These are phyloP conservation scores for Oxyteleia sp. DNA, from an alignment of 2,888 invertebrate genomes.

Conservation along the genomic window DNA sequence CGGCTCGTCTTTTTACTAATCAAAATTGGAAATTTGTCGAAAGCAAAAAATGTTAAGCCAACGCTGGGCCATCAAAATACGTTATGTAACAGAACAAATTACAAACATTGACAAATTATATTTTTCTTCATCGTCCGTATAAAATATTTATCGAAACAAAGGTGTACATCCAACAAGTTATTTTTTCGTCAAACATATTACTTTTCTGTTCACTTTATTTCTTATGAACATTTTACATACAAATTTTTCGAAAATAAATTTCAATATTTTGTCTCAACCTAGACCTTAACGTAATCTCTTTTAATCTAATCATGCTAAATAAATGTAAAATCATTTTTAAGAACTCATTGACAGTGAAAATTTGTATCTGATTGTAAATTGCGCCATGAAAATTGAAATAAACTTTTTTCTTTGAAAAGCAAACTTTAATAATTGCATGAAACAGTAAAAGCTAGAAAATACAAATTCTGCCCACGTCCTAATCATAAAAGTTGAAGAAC, in stretches of 20 bases:
- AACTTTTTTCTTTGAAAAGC: neutral
- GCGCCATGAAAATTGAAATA: neutral
- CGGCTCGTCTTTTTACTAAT: conserved; percentile 70
- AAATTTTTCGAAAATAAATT: no score
- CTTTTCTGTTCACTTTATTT: no score
- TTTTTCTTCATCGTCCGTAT: conserved; percentile 13
- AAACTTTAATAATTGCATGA: conserved; percentile 5
- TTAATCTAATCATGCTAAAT: no score
- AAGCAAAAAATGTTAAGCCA: conserved; percentile 60
- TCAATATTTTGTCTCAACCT: no score
- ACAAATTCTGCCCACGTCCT: conserved; percentile 9
- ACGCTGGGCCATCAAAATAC: conserved; percentile 32
- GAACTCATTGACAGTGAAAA: no score
- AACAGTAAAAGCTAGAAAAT: neutral
- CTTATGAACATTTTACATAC: no score
- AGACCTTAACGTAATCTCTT: no score
- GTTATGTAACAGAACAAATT: conserved; percentile 38
- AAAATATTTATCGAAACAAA: conserved; percentile 6
- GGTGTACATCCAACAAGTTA: no score
- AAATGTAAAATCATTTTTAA: no score
- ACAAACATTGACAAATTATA: conserved; percentile 38
- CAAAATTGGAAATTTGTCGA: conserved; percentile 61
- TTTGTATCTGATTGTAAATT: neutral
- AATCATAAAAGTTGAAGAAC: conserved; percentile 40
- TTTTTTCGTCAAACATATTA: no score